These are phyloP conservation scores for Spea hammondii DNA, from an alignment of 2,797 vertebrate genomes.

Conservation along the genomic window DNA sequence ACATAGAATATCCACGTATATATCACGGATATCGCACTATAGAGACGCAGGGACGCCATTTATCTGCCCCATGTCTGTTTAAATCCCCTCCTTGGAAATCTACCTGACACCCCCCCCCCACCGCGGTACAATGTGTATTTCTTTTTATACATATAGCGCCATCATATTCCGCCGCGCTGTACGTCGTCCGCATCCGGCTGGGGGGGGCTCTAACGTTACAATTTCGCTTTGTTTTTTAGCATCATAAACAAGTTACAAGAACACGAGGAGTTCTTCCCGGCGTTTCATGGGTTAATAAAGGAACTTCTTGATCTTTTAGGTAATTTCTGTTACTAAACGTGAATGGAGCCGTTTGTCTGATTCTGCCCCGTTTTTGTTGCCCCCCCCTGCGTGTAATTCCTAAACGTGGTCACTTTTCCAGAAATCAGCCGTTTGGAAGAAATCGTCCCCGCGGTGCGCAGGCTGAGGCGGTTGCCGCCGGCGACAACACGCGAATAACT, in stretches of 20 bases:
- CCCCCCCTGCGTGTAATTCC: too few species aligned
- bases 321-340: constrained; percentile 57
- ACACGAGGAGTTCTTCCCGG: constrained; percentile 84
- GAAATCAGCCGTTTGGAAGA: constrained; percentile 76
- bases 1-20: too few species aligned
- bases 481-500: not conserved
- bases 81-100: not conserved
- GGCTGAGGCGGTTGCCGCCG: constrained; percentile 63
- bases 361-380: too few species aligned
- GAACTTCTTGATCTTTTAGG: constrained; percentile 77
- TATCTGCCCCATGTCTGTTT: too few species aligned
- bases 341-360: too few species aligned
- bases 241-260: constrained; percentile 84
- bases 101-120: not conserved
- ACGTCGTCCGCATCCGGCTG: too few species aligned
- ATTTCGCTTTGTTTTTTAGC: constrained; percentile 60
- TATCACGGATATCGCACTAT: too few species aligned
- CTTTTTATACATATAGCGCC: too few species aligned
- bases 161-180: too few species aligned
- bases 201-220: not conserved
- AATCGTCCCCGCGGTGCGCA: constrained; percentile 76
- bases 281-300: constrained; percentile 77
- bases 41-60: too few species aligned
- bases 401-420: constrained; percentile 63
- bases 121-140: too few species aligned